Base-by-base conservation (phyloP, 30 jellyfish, hydroid and myxozoan genomes). In the Phacellophora camtschatica region DNA sequence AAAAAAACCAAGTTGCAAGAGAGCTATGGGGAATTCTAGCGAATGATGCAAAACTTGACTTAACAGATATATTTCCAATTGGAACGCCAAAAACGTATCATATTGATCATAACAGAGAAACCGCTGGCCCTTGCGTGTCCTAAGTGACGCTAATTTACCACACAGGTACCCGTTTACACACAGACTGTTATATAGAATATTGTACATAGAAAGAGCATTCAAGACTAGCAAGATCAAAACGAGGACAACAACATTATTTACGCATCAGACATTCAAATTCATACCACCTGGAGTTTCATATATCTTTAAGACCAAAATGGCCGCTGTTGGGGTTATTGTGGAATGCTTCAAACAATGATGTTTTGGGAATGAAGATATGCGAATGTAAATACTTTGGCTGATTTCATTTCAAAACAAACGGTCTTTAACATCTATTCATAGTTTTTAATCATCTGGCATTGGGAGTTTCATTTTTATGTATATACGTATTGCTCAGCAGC, bases 121-220 rank as follows among this genome's bases (percentile, higher is more conserved):
- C 97, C 2, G 90, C 97, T 15, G 95, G 88, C 29, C 97, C 90
- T 32, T 79, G 90, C 48, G 90, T 65, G 22, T 50, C 74, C 13
- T 79, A 61, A 51, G 12, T 8, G 24, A 37, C 35, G 34, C 35
- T 36, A 8, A 9, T 50, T 3, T n/a, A n/a, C n/a, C n/a, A n/a
- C 43, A 25, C 83, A 13, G 69, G 83, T 42, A 30, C n/a, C n/a
- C n/a, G n/a, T n/a, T n/a, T n/a, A n/a, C n/a, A n/a, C n/a, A n/a
- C n/a, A n/a, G n/a, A n/a, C n/a, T n/a, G n/a, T n/a, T n/a, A n/a
- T n/a, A n/a, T n/a, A n/a, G n/a, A n/a, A n/a, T n/a, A n/a, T n/a
- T n/a, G n/a, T n/a, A n/a, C n/a, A n/a, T n/a, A n/a, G n/a, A n/a
- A n/a, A n/a, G n/a, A n/a, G n/a, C n/a, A n/a, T n/a, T n/a, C n/a